These are phyloP conservation scores for Ascidia mentula DNA, from an alignment of 23 tunicate species.

Conservation along the genomic window DNA sequence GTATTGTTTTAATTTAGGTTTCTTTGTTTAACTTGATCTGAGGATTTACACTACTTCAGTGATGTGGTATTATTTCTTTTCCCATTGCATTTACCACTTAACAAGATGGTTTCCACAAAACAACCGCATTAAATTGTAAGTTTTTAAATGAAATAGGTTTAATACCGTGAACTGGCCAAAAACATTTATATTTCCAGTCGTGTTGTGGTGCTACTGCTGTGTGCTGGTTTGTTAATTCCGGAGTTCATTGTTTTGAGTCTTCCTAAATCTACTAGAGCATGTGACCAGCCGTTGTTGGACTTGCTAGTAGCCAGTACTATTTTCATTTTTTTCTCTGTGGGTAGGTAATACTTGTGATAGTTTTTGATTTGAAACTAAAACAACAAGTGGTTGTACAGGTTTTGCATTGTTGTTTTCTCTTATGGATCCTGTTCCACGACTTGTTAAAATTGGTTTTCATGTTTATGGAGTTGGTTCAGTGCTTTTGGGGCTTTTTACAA, in stretches of 20 bases:
- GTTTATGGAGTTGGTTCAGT: conserved; percentile 62
- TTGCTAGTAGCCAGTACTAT: conserved; percentile 74
- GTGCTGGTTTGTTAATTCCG: conserved; percentile 57
- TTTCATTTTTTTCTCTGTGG: conserved; percentile 68
- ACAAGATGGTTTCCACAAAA: conserved; percentile 87
- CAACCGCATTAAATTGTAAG: conserved; percentile 85
- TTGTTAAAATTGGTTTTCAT: conserved; percentile 51
- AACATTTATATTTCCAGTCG: too few relatives aligned
- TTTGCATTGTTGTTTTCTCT: conserved; percentile 58
- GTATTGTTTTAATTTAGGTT: too few relatives aligned
- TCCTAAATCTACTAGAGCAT: conserved; percentile 65
- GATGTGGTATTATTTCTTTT: conserved; percentile 78
- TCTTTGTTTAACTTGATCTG: too few relatives aligned
- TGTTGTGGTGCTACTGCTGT: conserved; percentile 39
- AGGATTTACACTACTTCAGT: neutral
- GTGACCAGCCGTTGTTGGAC: conserved; percentile 63
- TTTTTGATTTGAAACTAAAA: neutral
- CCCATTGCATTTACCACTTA: conserved; percentile 66
- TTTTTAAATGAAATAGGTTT: neutral
- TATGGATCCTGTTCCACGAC: conserved; percentile 66
- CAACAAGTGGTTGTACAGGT: conserved; percentile 19
- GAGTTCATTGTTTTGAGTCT: conserved; percentile 56
- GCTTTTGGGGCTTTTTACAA: conserved; percentile 58
- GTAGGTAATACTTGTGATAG: conserved; percentile 21
- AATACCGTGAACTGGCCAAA: neutral